These are phyloP conservation scores for Pteropus alecto DNA, from an alignment of 2,113 vertebrate species.

Conservation along the genomic window DNA sequence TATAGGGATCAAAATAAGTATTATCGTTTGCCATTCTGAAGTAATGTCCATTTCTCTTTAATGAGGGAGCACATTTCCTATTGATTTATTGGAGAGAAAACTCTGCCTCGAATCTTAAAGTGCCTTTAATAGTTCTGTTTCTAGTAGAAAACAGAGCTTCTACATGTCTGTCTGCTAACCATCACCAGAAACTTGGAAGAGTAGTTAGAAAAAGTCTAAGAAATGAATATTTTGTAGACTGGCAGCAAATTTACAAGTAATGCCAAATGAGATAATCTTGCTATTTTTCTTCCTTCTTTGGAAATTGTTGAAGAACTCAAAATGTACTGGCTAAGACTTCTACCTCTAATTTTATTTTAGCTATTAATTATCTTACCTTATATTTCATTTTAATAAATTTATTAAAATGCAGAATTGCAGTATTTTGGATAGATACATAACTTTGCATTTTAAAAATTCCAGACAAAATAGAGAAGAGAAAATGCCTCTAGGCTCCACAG, in stretches of 20 bases:
- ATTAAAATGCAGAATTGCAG: background rate
- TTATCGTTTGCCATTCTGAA: conserved; percentile 1
- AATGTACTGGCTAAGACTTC: background rate
- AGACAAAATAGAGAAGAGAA: background rate
- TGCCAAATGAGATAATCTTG: background rate
- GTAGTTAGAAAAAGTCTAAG: background rate
- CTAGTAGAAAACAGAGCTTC: background rate
- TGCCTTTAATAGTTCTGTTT: background rate
- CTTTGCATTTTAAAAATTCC: background rate
- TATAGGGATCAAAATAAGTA: background rate
- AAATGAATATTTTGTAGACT: background rate
- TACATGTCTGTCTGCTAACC: background rate
- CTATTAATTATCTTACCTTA: background rate
- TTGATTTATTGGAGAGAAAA: conserved; percentile 50
- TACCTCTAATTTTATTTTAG: background rate
- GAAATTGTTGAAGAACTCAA: background rate
- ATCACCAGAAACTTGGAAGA: background rate
- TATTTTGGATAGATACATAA: background rate
- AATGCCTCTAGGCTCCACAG: background rate
- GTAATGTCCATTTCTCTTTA: conserved; percentile 19
- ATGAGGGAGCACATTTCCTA: background rate
- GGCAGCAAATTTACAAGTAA: background rate
- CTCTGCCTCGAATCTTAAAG: background rate
- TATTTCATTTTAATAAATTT: conserved; percentile 1
- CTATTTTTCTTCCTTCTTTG: background rate